These are phyloP conservation scores for Centropus unirufus DNA, from an alignment of 2,113 vertebrate genomes.

Conservation along the genomic window DNA sequence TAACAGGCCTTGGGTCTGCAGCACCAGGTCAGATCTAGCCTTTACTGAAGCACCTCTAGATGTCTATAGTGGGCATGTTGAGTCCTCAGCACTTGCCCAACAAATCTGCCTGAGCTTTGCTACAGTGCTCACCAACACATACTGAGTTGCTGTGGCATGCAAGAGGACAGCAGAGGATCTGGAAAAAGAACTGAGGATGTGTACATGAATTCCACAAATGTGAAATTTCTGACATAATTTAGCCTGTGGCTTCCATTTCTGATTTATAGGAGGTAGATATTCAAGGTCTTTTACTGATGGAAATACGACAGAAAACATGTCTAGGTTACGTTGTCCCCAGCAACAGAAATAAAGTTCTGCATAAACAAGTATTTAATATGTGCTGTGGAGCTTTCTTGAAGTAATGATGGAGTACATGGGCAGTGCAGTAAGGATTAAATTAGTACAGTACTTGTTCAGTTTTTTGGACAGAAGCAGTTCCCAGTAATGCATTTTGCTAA, in stretches of 20 bases:
- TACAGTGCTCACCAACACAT: accelerated
- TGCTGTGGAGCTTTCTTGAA: neutral
- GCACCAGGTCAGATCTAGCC: neutral
- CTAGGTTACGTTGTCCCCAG: neutral
- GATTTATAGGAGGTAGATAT: neutral
- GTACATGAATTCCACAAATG: neutral
- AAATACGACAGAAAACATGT: neutral
- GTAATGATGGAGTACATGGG: neutral
- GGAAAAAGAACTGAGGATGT: neutral
- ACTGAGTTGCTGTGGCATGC: accelerated
- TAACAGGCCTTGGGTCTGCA: neutral
- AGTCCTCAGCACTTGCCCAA: neutral
- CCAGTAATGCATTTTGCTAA: neutral
- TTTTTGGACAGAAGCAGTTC: neutral
- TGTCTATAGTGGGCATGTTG: neutral
- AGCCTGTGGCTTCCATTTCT: neutral
- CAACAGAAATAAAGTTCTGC: neutral
- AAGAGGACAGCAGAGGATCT: neutral
- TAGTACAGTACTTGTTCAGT: neutral
- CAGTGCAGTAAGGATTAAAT: neutral
- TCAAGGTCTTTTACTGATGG: neutral
- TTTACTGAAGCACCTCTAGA: neutral
- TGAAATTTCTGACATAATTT: neutral
- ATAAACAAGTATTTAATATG: neutral
- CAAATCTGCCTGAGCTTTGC: neutral